These are phyloP conservation scores for Zaprionus lachaisei DNA, from an alignment of 1,140 invertebrate species.

Conservation along the genomic window DNA sequence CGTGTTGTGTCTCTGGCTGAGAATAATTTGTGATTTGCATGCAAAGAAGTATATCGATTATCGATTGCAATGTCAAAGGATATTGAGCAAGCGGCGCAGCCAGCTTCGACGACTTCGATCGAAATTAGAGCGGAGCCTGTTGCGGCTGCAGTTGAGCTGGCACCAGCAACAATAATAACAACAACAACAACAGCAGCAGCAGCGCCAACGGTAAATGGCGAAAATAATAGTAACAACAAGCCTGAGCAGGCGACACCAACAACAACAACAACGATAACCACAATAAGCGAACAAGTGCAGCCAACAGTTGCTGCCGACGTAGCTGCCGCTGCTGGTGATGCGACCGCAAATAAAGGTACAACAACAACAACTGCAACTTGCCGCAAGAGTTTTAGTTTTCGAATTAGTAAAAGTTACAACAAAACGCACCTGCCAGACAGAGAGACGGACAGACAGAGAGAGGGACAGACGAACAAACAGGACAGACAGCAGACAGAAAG, in stretches of 20 bases:
- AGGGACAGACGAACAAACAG: slow-evolving; percentile 16
- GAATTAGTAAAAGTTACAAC: slow-evolving; percentile 72
- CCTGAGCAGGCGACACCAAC: slow-evolving; percentile 22
- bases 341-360: slow-evolving; percentile 59
- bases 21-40: slow-evolving; percentile 51
- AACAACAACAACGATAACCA: slow-evolving; percentile 28
- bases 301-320: slow-evolving; percentile 38
- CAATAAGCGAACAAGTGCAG: slow-evolving; percentile 63
- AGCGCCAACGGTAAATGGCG: slow-evolving; percentile 31
- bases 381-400: slow-evolving; percentile 46
- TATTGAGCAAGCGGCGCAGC: slow-evolving; percentile 62
- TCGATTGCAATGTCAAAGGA: slow-evolving; percentile 68
- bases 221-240: slow-evolving; percentile 32
- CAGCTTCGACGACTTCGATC: slow-evolving; percentile 26
- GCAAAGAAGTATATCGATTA: slow-evolving; percentile 65
- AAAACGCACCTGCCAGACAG: slow-evolving; percentile 49
- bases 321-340: slow-evolving; percentile 13
- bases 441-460: not conserved
- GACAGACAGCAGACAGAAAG: slow-evolving; percentile 33
- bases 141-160: slow-evolving; percentile 35
- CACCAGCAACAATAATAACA: slow-evolving; percentile 15
- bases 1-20: slow-evolving; percentile 28
- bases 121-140: slow-evolving; percentile 60
- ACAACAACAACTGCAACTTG: slow-evolving; percentile 23
- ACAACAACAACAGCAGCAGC: slow-evolving; percentile 11